These are phyloP conservation scores for Corella eumyota DNA, from an alignment of 23 tunicate species.

Conservation along the genomic window DNA sequence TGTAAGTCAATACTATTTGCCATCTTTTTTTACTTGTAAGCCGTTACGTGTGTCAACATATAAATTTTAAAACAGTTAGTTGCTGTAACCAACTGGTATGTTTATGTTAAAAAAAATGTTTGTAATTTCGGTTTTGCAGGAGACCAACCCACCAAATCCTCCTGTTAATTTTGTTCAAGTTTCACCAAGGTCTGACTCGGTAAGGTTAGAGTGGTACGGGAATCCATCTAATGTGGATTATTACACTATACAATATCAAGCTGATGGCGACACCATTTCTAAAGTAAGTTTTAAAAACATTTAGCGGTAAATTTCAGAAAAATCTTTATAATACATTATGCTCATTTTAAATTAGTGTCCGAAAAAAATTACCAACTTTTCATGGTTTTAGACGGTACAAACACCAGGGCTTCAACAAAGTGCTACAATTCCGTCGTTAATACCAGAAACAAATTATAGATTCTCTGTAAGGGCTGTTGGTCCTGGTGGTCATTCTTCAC, in stretches of 20 bases:
- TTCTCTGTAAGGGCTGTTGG: conserved; percentile 53
- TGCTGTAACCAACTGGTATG: no score
- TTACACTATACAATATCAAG: conserved; percentile 24
- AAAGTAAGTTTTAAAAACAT: no score
- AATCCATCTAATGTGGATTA: conserved; percentile 21
- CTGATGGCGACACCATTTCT: conserved; percentile 13
- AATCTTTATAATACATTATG: no score
- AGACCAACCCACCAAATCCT: conserved; percentile 19
- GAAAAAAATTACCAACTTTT: neutral
- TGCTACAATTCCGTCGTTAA: conserved; percentile 1
- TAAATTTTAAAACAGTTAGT: no score
- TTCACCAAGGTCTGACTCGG: conserved; percentile 10
- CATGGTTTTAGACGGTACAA: neutral
- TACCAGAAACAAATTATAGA: conserved; percentile 29
- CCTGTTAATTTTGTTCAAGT: conserved; percentile 13
- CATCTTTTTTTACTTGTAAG: no score
- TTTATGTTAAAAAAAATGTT: no score
- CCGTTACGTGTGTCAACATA: no score
- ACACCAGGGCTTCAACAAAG: conserved; percentile 23
- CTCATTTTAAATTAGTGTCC: no score
- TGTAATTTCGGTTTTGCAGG: no score
- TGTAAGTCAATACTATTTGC: no score
- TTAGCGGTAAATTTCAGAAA: no score
- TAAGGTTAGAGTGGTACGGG: conserved; percentile 31
- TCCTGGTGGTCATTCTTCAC: conserved; percentile 30